A percentile compares a stretch with the other conserved stretches of the same genome.
Evolutionary conservation across 64 coral and sea anemone genomes (phyloP).

Genomic region (Montipora capricornis): DNA sequence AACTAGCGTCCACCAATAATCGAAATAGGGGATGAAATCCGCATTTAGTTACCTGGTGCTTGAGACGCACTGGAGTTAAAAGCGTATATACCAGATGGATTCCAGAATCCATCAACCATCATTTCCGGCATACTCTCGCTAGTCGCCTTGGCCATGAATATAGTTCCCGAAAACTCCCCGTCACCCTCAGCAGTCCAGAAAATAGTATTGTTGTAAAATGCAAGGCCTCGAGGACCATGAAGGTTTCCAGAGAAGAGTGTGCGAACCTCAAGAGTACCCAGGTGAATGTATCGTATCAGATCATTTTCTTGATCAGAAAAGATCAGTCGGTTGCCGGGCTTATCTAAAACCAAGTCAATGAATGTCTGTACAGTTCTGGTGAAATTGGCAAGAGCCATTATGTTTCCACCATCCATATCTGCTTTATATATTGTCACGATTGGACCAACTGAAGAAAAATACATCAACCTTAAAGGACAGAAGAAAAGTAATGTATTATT

Average conservation of each 20-base stretch:
- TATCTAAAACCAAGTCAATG: constrained; percentile 12
- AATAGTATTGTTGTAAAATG: background rate
- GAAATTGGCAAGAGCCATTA: background rate
- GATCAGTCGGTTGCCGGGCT: background rate
- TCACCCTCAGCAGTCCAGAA: background rate
- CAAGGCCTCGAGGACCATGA: background rate
- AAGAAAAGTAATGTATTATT: too few relatives aligned
- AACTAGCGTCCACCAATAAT: too few relatives aligned
- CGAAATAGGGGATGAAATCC: too few relatives aligned
- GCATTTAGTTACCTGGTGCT: background rate
- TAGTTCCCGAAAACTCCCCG: background rate
- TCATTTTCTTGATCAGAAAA: constrained; percentile 16
- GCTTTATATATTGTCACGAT: constrained; percentile 1
- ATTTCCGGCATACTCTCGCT: background rate
- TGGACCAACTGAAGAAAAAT: constrained; percentile 15
- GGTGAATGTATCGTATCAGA: constrained; percentile 15
- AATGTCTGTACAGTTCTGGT: background rate
- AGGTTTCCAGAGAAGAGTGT: constrained; percentile 11
- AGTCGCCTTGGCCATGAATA: background rate
- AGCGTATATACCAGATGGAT: background rate
- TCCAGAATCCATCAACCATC: background rate
- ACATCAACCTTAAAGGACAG: constrained; percentile 11
- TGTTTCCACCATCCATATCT: constrained; percentile 48
- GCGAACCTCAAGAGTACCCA: background rate
- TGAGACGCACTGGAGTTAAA: background rate